Conservation (phyloP, 2,113 vertebrate genomes). For the Poecilia latipinna region DNA sequence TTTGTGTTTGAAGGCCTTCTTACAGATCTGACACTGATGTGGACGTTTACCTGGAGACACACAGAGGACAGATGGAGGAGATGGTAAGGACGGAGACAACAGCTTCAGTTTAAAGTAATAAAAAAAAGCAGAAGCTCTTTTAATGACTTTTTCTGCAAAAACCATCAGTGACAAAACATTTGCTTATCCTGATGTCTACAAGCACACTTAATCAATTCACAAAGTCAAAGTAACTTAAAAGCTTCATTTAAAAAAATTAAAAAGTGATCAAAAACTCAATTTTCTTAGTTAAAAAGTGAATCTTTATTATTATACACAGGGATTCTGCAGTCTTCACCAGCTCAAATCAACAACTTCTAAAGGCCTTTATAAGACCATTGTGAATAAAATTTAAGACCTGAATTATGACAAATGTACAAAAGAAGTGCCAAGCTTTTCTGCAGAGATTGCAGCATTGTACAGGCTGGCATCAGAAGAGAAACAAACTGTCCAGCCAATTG, state of each 20-base stretch:
- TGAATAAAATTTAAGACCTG: no score
- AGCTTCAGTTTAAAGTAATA: no score
- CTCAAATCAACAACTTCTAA: no score
- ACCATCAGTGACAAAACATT: neutral
- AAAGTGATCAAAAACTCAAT: neutral
- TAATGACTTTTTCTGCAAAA: neutral
- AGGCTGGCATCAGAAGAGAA: no score
- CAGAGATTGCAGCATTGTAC: no score
- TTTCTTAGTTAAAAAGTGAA: neutral
- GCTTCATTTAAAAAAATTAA: neutral
- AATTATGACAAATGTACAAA: no score
- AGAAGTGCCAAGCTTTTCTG: no score
- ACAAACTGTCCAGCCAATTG: no score
- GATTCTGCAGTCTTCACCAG: no score
- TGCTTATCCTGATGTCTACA: no score
- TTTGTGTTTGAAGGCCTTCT: slow-evolving; percentile 99
- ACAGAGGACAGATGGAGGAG: slow-evolving; percentile 57
- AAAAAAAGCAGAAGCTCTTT: neutral
- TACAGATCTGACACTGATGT: slow-evolving; percentile 98
- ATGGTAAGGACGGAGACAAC: neutral
- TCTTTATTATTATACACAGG: neutral
- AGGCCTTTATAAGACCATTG: no score
- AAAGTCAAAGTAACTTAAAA: neutral
- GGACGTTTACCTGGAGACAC: slow-evolving; percentile 91
- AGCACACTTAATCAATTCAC: neutral